Evolutionary conservation across 1,140 invertebrate genomes (phyloP).

Genomic region (Goniozus legneri): DNA sequence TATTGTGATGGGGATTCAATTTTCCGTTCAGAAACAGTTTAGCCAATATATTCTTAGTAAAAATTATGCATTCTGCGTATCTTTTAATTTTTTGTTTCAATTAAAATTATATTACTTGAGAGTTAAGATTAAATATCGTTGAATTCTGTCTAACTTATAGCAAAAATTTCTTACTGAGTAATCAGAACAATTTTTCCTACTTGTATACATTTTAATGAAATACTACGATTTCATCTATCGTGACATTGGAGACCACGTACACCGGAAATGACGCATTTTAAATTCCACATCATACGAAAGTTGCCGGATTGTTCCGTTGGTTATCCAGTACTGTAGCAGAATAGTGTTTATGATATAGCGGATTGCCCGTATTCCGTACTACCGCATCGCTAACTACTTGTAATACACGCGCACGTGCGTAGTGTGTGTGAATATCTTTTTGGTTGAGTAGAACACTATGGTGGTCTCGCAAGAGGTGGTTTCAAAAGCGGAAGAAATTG

Average conservation of each 20-base stretch:
- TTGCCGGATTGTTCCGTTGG: background rate
- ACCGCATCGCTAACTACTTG: background rate
- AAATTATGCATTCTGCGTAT: too few species aligned
- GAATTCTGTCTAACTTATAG: too few species aligned
- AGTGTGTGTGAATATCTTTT: constrained; percentile 38
- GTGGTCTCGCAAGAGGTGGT: constrained; percentile 84
- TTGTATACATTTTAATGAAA: too few species aligned
- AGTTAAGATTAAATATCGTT: too few species aligned
- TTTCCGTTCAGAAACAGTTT: too few species aligned
- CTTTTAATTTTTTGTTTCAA: too few species aligned
- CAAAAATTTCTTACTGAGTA: too few species aligned
- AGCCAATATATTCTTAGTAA: too few species aligned
- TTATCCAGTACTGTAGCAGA: background rate
- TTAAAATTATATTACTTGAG: too few species aligned
- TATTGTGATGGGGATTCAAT: too few species aligned
- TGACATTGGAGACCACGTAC: constrained; percentile 32
- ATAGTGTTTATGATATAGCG: background rate
- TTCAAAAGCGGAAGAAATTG: constrained; percentile 88
- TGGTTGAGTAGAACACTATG: constrained; percentile 61
- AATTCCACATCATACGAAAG: constrained; percentile 27
- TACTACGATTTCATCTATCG: too few species aligned
- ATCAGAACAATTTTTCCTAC: too few species aligned
- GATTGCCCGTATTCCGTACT: background rate
- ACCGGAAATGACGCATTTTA: constrained; percentile 22
- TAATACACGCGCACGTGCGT: constrained; percentile 13